A percentile compares a stretch with the other conserved stretches of the same genome.
Conservation (phyloP, 2,113 vertebrate species). For the Apus apus region DNA sequence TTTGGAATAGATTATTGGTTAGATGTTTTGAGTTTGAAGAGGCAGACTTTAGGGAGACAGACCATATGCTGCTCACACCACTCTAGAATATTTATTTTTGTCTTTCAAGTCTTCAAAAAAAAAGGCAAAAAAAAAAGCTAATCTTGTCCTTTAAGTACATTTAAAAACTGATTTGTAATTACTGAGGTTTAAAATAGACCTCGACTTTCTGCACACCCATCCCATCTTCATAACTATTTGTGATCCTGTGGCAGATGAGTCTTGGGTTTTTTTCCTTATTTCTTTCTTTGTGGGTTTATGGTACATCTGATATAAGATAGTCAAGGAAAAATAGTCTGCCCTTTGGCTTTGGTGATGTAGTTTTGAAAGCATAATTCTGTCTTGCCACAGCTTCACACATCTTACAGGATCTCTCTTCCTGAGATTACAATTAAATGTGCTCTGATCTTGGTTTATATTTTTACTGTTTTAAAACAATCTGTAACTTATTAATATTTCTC, state of each 20-base stretch:
- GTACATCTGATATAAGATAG: not conserved
- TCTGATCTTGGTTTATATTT: not conserved
- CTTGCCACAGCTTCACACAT: not conserved
- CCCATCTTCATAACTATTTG: not conserved
- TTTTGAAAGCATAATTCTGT: not conserved
- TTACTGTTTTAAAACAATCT: not conserved
- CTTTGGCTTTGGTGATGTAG: not conserved
- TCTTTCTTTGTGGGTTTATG: not conserved
- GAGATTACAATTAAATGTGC: not conserved
- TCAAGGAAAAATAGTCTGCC: not conserved
- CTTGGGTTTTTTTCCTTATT: not conserved
- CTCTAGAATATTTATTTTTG: not conserved
- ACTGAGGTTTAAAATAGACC: conserved; percentile 17
- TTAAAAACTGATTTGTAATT: conserved; percentile 16
- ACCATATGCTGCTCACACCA: not conserved
- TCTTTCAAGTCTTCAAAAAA: not conserved
- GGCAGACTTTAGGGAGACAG: not conserved
- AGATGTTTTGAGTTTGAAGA: not conserved
- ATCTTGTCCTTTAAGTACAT: not conserved
- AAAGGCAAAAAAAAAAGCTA: not conserved
- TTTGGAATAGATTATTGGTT: not conserved
- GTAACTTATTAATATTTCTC: not conserved
- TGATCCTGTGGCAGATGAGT: not conserved
- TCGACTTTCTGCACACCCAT: not conserved
- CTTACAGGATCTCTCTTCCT: not conserved